Conservation (phyloP, 2,888 invertebrate species). For the Lysandra coridon region DNA sequence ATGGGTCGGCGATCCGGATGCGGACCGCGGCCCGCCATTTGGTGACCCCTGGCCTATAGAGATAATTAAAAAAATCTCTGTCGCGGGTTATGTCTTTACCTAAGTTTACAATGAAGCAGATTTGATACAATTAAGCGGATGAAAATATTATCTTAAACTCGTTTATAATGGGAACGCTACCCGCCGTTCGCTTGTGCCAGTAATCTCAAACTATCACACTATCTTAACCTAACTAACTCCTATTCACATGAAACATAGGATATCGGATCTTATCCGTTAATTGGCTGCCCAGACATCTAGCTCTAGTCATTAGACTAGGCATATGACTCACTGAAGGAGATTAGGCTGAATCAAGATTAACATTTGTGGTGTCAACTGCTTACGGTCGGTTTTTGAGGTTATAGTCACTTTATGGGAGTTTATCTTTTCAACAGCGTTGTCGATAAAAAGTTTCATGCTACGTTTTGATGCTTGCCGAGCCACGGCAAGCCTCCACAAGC, state of each 20-base stretch:
- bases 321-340: neutral
- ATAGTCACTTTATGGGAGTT: neutral
- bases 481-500: too few species aligned
- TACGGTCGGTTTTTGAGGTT: neutral
- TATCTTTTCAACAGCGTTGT: neutral
- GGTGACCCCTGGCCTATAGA: too few species aligned
- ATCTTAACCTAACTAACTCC: slow-evolving; percentile 25
- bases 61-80: too few species aligned
- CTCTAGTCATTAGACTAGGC: slow-evolving; percentile 12
- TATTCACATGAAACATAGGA: slow-evolving; percentile 18
- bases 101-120: too few species aligned
- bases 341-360: neutral
- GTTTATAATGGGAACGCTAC: neutral
- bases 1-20: too few species aligned
- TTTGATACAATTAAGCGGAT: too few species aligned
- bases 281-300: slow-evolving; percentile 11
- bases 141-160: neutral
- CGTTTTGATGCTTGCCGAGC: too few species aligned
- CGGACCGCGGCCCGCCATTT: too few species aligned
- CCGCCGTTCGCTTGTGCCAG: neutral
- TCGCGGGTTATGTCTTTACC: too few species aligned
- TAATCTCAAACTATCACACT: slow-evolving; percentile 13
- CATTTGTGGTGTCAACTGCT: neutral
- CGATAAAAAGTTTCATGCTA: too few species aligned
- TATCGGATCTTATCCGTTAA: slow-evolving; percentile 25